Evolutionary conservation across 2,797 vertebrate species (phyloP).

Genomic region (Peromyscus melanophrys): DNA sequence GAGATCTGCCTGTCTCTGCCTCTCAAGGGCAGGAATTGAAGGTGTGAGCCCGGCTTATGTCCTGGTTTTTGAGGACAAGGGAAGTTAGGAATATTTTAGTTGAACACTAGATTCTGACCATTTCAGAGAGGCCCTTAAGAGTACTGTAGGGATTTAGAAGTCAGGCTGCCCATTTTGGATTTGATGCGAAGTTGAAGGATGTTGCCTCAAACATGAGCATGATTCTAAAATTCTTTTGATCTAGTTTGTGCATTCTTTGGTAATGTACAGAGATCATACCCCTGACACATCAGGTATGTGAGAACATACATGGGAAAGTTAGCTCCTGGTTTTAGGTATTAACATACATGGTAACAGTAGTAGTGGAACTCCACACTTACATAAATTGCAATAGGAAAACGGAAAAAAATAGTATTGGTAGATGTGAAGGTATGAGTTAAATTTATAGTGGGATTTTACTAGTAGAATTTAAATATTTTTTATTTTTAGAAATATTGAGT

Average conservation of each 20-base stretch:
- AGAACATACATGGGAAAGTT: neutral
- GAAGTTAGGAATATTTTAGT: constrained; percentile 31
- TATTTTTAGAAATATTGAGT: neutral
- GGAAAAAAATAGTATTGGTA: neutral
- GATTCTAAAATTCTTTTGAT: neutral
- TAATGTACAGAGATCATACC: neutral
- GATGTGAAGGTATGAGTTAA: neutral
- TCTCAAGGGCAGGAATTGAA: neutral
- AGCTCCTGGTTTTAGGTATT: neutral
- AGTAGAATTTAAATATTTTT: neutral
- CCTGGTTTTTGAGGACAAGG: neutral
- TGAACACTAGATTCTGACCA: neutral
- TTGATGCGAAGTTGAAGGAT: neutral
- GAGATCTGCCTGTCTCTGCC: neutral
- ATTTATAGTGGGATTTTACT: neutral
- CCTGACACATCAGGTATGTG: neutral
- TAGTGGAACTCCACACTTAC: neutral
- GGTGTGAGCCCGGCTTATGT: neutral
- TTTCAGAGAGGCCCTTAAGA: neutral
- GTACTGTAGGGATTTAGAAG: constrained; percentile 5
- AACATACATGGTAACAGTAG: neutral
- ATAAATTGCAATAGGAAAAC: neutral
- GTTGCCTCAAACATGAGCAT: neutral
- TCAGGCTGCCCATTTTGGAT: neutral
- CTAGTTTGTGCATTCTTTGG: neutral